Percentiles rank a stretch among this genome's conserved stretches.
phyloP scores from a whole-genome alignment of 2,888 invertebrate genomes.

The Drosophila helvetica region DNA sequence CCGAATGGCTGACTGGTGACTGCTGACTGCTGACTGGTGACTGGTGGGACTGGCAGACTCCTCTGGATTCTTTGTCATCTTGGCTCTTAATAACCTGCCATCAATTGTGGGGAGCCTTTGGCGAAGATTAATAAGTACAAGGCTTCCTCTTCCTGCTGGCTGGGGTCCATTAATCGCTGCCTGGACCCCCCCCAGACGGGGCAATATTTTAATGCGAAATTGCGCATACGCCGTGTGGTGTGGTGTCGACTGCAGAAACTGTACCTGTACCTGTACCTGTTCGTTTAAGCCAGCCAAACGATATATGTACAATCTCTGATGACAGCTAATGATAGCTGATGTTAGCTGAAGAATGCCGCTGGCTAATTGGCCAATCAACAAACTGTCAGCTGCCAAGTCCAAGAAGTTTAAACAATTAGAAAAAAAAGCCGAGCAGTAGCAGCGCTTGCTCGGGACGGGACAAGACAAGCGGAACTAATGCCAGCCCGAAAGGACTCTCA shows the following conservation, averaged over 20 bases:
- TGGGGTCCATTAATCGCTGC: constrained; percentile 58
- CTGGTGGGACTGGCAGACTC: constrained; percentile 28
- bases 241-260: not conserved
- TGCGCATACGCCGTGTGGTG: constrained; percentile 57
- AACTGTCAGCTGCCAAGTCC: constrained; percentile 42
- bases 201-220: constrained; percentile 43
- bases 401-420: constrained; percentile 61
- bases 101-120: constrained; percentile 50
- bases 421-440: constrained; percentile 50
- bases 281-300: constrained; percentile 4
- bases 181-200: constrained; percentile 45
- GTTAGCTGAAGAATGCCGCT: constrained; percentile 47
- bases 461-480: constrained; percentile 74
- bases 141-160: not conserved
- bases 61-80: constrained; percentile 6
- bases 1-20: constrained; percentile 25
- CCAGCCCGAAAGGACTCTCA: constrained; percentile 48
- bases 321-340: constrained; percentile 23
- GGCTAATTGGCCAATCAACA: constrained; percentile 62
- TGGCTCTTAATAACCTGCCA: constrained; percentile 61
- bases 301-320: not conserved
- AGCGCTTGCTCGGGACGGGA: constrained; percentile 10
- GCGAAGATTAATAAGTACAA: constrained; percentile 50
- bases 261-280: not conserved
- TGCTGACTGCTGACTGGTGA: constrained; percentile 31